Conservation (phyloP, 2,797 vertebrate genomes). For the Sebastes goodei region DNA sequence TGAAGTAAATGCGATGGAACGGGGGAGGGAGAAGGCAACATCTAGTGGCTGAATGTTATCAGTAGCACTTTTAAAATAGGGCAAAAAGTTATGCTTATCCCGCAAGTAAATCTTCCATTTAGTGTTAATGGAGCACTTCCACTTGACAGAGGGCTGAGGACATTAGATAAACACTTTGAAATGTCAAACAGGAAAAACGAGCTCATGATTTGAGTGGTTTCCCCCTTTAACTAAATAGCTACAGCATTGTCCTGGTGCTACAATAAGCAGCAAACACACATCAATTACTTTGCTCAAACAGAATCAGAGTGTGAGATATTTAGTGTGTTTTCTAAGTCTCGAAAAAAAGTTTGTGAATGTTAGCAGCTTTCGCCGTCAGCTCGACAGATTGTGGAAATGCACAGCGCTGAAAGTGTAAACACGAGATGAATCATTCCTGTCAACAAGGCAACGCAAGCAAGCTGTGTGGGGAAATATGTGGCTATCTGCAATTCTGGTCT, state of each 20-base stretch:
- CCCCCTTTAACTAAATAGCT: conserved; percentile 5
- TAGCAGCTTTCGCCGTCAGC: conserved; percentile 48
- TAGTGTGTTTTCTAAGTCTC: conserved; percentile 29
- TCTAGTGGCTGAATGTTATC: too few species aligned
- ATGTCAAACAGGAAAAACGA: background rate
- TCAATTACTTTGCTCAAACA: conserved; percentile 58
- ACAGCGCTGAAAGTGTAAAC: conserved; percentile 58
- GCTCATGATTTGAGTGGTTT: background rate
- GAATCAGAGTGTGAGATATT: conserved; percentile 20
- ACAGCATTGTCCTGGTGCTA: background rate
- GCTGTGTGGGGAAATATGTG: background rate
- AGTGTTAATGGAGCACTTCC: conserved; percentile 2
- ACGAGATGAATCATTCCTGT: conserved; percentile 67
- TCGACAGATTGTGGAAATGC: conserved; percentile 68
- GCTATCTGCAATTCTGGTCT: conserved; percentile 1
- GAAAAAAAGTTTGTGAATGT: conserved; percentile 53
- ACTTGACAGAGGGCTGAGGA: background rate
- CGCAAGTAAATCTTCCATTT: background rate
- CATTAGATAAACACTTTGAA: conserved; percentile 7
- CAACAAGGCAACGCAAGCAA: conserved; percentile 32
- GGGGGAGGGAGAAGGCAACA: too few species aligned
- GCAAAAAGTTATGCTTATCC: background rate
- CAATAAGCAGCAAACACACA: conserved; percentile 32
- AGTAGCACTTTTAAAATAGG: background rate
- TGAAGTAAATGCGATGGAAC: too few species aligned